Evolutionary conservation across 2,888 invertebrate species (phyloP).

Genomic region (Kuschelorhynchus macadamiae): DNA sequence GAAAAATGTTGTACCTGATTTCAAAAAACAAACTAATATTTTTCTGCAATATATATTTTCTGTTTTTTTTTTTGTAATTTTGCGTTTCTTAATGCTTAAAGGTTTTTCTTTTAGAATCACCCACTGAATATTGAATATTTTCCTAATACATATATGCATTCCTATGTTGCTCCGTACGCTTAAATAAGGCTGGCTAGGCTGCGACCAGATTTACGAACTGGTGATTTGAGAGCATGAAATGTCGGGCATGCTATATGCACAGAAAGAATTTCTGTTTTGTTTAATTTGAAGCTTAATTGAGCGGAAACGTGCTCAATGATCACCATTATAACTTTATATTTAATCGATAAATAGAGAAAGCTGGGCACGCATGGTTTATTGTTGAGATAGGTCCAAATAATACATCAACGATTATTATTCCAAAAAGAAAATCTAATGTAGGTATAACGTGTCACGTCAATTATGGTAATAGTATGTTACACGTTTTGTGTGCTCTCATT

Average conservation of each 20-base stretch:
- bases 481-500: too few relatives aligned
- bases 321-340: constrained; percentile 12
- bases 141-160: background rate
- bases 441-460: constrained; percentile 16
- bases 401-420: background rate
- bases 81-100: too few relatives aligned
- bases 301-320: constrained; percentile 30
- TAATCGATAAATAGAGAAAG: constrained; percentile 12
- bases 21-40: too few relatives aligned
- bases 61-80: too few relatives aligned
- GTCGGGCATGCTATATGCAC: constrained; percentile 30
- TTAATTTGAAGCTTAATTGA: constrained; percentile 37
- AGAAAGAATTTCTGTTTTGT: constrained; percentile 38
- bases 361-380: constrained; percentile 16
- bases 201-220: constrained; percentile 29
- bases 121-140: constrained; percentile 9
- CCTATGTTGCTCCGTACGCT: constrained; percentile 8
- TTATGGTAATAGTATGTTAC: too few relatives aligned
- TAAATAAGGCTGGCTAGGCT: constrained; percentile 2
- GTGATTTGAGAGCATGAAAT: constrained; percentile 11
- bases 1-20: too few relatives aligned
- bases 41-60: too few relatives aligned
- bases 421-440: background rate
- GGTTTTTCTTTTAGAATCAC: background rate
- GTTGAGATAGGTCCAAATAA: constrained; percentile 1